Conservation (phyloP, 2,888 invertebrate genomes). For the Julus scanicus region DNA sequence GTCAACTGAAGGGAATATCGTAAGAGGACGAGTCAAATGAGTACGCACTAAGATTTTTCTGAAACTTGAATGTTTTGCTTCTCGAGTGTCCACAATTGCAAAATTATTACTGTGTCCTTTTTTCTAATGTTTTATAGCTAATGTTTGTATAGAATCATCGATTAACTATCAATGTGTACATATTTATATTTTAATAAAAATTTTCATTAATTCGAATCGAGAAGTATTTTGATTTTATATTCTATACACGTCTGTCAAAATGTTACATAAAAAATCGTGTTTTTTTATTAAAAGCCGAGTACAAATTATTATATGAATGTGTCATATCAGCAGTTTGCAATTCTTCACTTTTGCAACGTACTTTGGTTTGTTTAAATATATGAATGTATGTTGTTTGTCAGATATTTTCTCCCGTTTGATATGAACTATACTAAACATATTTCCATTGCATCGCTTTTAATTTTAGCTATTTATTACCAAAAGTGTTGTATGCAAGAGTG, state of each 20-base stretch:
- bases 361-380: background rate
- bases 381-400: background rate
- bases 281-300: background rate
- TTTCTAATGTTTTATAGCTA: background rate
- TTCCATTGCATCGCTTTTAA: background rate
- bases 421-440: no score
- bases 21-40: no score
- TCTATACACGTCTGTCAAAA: no score
- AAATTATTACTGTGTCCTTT: background rate
- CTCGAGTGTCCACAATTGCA: background rate
- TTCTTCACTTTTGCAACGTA: background rate
- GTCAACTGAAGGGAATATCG: background rate
- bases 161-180: background rate
- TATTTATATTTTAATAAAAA: slow-evolving; percentile 28
- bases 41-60: no score
- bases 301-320: background rate
- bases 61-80: no score
- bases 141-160: background rate
- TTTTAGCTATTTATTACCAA: background rate
- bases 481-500: background rate
- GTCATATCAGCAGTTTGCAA: background rate
- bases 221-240: background rate
- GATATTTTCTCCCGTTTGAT: background rate
- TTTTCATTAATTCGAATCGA: background rate
- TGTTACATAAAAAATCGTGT: no score